Evolutionary conservation across 2,797 vertebrate species (phyloP), one percentile per base, ranked within the genome.

Genomic region (Muscicapa striata): DNA sequence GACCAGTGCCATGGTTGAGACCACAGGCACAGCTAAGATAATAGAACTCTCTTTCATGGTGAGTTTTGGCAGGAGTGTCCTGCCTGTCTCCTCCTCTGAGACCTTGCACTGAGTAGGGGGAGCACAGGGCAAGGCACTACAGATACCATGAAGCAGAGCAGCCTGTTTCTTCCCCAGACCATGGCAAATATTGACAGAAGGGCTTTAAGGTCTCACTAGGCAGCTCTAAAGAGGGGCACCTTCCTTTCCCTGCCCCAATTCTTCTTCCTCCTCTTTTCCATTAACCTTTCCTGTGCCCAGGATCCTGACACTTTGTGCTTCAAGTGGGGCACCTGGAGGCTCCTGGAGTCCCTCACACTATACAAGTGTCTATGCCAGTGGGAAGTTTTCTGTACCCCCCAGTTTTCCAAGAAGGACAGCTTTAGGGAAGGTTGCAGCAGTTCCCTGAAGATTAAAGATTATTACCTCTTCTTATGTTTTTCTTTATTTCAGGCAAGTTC

Each of bases 71-170:
- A 81, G 34, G 40, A 73, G 14, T 24, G 19, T 69, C 19, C 64
- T 83, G n/a, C 40, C 43, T 87, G 12, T 15, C 78, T 3, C 32
- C 19, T 63, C 63, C 59, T 74, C 45, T 1, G 3, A 63, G 62
- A 49, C 13, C 2, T 61, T 87, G 38, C 27, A 12, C 30, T 26
- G 36, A 40, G 20, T 1, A 80, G 30, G 16, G 23, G 70, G 21
- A 80, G 13, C 1, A 1, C 18, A 41, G 49, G 22, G 3, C 57
- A 48, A 51, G 45, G 15, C 61, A 29, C 32, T 27, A 6, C 21
- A 38, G 14, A 18, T 32, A 45, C 3, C 27, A 36, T 0, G 1
- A 49, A 38, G 27, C 2, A 0, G 29, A 19, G 13, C 32, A 72
- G 45, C 32, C 27, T 76, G 17, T 68, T 94, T 76, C 32, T 87